Conservation (phyloP, 2,888 invertebrate species). For the Phengaris arion region DNA sequence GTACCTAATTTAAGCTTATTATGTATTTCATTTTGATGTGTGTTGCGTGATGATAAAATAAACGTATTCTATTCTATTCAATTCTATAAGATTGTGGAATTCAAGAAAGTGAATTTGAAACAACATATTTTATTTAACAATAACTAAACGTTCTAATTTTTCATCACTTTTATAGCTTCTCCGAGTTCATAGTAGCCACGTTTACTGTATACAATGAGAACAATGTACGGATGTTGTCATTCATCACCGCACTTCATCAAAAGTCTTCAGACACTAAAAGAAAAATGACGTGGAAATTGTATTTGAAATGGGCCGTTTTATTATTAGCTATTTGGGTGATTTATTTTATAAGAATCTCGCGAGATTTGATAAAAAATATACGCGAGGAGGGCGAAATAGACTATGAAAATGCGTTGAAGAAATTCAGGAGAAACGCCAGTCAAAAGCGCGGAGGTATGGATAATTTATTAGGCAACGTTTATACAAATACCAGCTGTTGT, state of each 20-base stretch:
- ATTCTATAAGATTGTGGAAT: neutral
- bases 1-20: too few species aligned
- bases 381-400: neutral
- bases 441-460: neutral
- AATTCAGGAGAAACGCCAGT: neutral
- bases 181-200: neutral
- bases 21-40: too few species aligned
- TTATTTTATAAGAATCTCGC: slow-evolving; percentile 15
- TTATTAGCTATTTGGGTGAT: slow-evolving; percentile 11
- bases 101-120: neutral
- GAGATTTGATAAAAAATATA: slow-evolving; percentile 1
- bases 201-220: neutral
- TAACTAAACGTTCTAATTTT: neutral
- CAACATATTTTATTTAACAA: neutral
- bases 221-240: slow-evolving; percentile 15
- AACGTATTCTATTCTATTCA: too few species aligned
- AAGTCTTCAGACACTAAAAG: slow-evolving; percentile 16
- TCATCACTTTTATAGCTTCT: neutral
- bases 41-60: too few species aligned
- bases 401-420: slow-evolving; percentile 4
- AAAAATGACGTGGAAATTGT: slow-evolving; percentile 25
- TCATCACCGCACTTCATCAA: neutral
- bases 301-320: slow-evolving; percentile 1
- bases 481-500: too few species aligned
- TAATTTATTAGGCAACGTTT: too few species aligned